These are phyloP conservation scores for Myotis findleyi DNA, from an alignment of 2,797 vertebrate species.

Conservation along the genomic window DNA sequence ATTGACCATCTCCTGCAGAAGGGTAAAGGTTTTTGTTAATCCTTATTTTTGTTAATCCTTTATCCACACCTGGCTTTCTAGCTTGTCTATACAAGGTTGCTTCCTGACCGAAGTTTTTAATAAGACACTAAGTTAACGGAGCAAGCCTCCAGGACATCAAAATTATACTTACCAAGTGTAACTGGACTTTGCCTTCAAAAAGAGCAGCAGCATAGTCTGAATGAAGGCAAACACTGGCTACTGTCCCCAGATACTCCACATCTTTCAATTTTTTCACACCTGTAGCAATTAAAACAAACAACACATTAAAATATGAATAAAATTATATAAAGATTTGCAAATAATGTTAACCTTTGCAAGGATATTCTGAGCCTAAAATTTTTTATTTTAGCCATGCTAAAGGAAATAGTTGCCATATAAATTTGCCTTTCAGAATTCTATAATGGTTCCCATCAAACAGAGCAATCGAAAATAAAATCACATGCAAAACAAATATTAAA, in stretches of 20 bases:
- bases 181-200: constrained; percentile 97
- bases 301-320: constrained; percentile 21
- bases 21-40: neutral
- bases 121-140: neutral
- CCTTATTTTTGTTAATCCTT: neutral
- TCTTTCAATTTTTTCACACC: constrained; percentile 95
- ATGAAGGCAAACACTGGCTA: constrained; percentile 95
- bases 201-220: constrained; percentile 96
- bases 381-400: constrained; percentile 34
- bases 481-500: neutral
- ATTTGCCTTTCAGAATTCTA: constrained; percentile 11
- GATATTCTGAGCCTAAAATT: constrained; percentile 9
- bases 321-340: constrained; percentile 10
- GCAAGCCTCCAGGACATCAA: neutral
- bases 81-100: neutral
- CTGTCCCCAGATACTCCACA: constrained; percentile 96
- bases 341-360: constrained; percentile 34
- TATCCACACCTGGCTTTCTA: neutral
- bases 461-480: neutral
- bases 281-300: constrained; percentile 76
- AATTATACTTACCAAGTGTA: constrained; percentile 93
- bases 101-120: neutral
- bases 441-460: neutral
- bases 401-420: constrained; percentile 5
- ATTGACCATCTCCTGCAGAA: neutral